Percentiles rank a stretch among this genome's conserved stretches.
phyloP scores from a whole-genome alignment of 2,888 invertebrate genomes.

The Kryphioiulus occultus region DNA sequence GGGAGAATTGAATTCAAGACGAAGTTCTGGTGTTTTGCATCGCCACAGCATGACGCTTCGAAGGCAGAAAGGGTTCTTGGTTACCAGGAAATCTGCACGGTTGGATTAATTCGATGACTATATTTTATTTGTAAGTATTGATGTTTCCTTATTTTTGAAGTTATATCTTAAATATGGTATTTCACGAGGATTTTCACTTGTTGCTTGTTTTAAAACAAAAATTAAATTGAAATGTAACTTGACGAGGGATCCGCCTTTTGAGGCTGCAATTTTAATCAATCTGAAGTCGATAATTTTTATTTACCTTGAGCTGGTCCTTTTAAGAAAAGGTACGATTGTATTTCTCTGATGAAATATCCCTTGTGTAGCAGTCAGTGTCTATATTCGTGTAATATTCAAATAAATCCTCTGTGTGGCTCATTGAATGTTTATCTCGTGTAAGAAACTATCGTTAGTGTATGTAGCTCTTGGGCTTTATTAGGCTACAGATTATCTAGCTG shows the following conservation, averaged over 20 bases:
- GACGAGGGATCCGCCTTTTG: not conserved
- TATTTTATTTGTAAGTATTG: constrained; percentile 9
- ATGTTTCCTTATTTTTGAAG: not conserved
- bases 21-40: not conserved
- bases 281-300: not conserved
- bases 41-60: constrained; percentile 36
- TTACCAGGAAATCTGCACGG: not conserved
- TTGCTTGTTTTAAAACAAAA: not conserved
- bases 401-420: not conserved
- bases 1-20: not conserved
- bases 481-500: too few species aligned
- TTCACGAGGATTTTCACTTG: not conserved
- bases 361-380: not conserved
- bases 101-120: not conserved
- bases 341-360: not conserved
- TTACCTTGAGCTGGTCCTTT: not conserved
- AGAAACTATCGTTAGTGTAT: too few species aligned
- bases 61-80: not conserved
- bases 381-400: not conserved
- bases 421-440: not conserved
- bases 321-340: not conserved
- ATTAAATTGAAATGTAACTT: not conserved
- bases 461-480: too few species aligned
- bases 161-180: not conserved
- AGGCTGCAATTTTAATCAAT: not conserved